Base-by-base conservation (phyloP, 23 tunicate genomes). In the Diplosoma virens region DNA sequence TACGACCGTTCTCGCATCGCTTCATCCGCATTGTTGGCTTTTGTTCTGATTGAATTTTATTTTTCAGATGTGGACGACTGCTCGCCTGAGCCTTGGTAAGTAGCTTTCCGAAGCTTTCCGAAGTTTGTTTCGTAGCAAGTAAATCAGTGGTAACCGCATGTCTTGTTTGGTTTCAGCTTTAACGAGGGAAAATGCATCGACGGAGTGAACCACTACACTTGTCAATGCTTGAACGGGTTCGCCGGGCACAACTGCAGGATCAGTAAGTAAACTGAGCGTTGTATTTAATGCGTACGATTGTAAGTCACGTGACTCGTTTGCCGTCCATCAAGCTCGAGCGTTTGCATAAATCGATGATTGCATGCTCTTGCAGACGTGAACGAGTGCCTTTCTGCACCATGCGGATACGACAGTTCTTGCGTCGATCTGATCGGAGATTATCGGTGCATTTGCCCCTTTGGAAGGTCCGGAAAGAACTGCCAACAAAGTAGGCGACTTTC, bases 1-100 rank as follows among this genome's bases (percentile, higher is more conserved):
- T n/a, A n/a, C n/a, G n/a, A n/a, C n/a, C n/a, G n/a, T n/a, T n/a
- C n/a, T n/a, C n/a, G n/a, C n/a, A n/a, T n/a, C n/a, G n/a, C n/a
- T n/a, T n/a, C n/a, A n/a, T n/a, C n/a, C n/a, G n/a, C n/a, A 56
- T 11, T 11, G 21, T 5, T n/a, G 24, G 5, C 22, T 56, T 9
- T 14, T 56, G 16, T 16, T 11, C 18, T 30, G 11, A 4, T 63
- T 63, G 36, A 63, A 25, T 63, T 67, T 76, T 46, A 60, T 63
- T 55, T 85, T 85, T 41, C 80, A 92, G 97, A 92, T 59, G 25
- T 79, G 30, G 82, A 92, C 80, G 97, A 92, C 87, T 92, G 97
- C 87, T 73, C 78, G 25, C 87, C 97, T 0, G 81, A 76, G 34
- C 97, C 97, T 47, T 92, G 97, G 97, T 90, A 79, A 89, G 96